Conservation (phyloP, 1,140 invertebrate genomes). For the Ephestia elutella region DNA sequence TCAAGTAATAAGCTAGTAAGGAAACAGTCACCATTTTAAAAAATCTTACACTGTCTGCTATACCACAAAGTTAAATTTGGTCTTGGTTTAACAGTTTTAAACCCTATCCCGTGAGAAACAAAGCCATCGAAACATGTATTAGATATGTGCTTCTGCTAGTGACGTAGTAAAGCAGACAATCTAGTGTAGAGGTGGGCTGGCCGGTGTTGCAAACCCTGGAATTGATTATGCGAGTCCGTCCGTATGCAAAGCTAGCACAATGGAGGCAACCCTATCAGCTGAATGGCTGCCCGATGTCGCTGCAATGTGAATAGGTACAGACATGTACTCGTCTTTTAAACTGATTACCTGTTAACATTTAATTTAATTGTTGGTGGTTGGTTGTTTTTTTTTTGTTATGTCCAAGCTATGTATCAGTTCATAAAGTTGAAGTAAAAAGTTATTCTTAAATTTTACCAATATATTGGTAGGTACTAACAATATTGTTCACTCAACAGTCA, state of each 20-base stretch:
- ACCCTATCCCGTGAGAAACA: too few relatives aligned
- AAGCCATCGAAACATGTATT: too few relatives aligned
- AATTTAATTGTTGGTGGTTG: too few relatives aligned
- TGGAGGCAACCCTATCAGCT: constrained; percentile 27
- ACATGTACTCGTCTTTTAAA: neutral
- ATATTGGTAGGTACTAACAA: neutral
- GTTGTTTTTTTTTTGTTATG: too few relatives aligned
- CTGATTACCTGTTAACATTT: neutral
- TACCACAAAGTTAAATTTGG: too few relatives aligned
- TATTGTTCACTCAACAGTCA: neutral
- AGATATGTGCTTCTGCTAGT: neutral
- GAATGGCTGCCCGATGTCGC: constrained; percentile 25
- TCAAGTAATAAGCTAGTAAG: too few relatives aligned
- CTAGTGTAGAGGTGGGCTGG: constrained; percentile 7
- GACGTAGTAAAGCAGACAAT: neutral
- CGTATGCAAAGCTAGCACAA: constrained; percentile 13
- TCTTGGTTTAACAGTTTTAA: too few relatives aligned
- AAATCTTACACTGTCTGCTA: too few relatives aligned
- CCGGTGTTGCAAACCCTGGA: constrained; percentile 33
- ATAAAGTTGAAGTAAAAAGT: too few relatives aligned
- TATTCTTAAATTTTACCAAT: too few relatives aligned
- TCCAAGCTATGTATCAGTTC: too few relatives aligned
- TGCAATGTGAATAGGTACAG: neutral
- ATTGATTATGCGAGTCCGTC: constrained; percentile 40
- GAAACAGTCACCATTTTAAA: too few relatives aligned